These are phyloP conservation scores for Callospermophilus lateralis DNA, from an alignment of 2,113 vertebrate genomes.

Conservation along the genomic window DNA sequence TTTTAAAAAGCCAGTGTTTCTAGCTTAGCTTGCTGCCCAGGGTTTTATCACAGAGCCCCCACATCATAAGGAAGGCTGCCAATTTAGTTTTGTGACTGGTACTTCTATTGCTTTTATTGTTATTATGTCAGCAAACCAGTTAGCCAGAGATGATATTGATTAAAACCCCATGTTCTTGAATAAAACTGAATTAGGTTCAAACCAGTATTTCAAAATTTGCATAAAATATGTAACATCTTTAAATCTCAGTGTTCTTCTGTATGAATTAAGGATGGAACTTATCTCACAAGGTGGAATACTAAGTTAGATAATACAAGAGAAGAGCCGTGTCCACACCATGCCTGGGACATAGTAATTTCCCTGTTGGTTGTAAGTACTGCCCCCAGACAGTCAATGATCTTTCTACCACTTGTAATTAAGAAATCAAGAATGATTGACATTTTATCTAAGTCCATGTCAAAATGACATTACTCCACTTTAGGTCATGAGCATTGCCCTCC, in stretches of 20 bases:
- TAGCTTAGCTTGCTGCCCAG: background rate
- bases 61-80: background rate
- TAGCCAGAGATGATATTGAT: background rate
- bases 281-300: background rate
- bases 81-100: background rate
- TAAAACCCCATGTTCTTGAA: background rate
- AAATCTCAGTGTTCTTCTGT: background rate
- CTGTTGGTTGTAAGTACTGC: background rate
- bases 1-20: background rate
- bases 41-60: background rate
- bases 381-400: background rate
- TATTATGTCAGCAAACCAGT: background rate
- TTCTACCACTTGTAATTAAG: background rate
- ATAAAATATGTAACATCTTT: background rate
- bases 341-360: background rate
- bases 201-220: background rate
- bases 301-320: background rate
- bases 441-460: constrained; percentile 11
- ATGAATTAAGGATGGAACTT: background rate
- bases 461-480: background rate
- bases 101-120: background rate
- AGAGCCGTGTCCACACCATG: background rate
- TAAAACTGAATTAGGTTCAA: background rate
- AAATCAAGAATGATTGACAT: constrained; percentile 9
- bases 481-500: background rate